Evolutionary conservation across 2,113 vertebrate genomes (phyloP).

Genomic region (Ia io): DNA sequence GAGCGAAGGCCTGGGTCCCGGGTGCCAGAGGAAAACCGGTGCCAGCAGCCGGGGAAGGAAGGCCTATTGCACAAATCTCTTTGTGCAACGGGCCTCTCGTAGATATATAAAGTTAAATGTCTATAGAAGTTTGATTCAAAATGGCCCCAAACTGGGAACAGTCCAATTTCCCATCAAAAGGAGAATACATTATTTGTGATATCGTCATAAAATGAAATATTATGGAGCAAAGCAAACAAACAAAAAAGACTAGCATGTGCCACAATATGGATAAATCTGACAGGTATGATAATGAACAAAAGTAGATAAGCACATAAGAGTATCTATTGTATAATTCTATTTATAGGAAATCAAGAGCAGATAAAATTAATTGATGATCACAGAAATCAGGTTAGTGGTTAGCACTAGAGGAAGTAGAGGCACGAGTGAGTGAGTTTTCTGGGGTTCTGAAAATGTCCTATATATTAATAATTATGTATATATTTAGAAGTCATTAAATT

Average conservation of each 20-base stretch:
- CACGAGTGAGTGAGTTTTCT: not conserved
- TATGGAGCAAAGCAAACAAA: not conserved
- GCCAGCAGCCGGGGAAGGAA: no score
- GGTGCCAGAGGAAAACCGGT: no score
- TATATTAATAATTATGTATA: not conserved
- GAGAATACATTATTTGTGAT: not conserved
- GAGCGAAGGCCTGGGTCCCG: no score
- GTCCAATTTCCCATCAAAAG: not conserved
- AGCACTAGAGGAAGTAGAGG: not conserved
- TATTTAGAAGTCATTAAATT: not conserved
- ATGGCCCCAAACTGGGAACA: not conserved
- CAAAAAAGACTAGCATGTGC: not conserved
- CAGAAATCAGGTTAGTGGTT: not conserved
- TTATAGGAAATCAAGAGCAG: not conserved
- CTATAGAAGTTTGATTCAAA: not conserved
- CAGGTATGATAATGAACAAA: not conserved
- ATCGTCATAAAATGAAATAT: not conserved
- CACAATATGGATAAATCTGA: not conserved
- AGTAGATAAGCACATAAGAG: not conserved
- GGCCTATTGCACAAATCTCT: no score
- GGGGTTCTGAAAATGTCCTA: not conserved
- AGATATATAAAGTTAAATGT: not conserved
- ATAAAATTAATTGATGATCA: not conserved
- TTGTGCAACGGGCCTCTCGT: no score
- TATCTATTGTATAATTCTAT: not conserved